Conservation (phyloP, 2,113 vertebrate genomes). For the Struthidea cinerea region DNA sequence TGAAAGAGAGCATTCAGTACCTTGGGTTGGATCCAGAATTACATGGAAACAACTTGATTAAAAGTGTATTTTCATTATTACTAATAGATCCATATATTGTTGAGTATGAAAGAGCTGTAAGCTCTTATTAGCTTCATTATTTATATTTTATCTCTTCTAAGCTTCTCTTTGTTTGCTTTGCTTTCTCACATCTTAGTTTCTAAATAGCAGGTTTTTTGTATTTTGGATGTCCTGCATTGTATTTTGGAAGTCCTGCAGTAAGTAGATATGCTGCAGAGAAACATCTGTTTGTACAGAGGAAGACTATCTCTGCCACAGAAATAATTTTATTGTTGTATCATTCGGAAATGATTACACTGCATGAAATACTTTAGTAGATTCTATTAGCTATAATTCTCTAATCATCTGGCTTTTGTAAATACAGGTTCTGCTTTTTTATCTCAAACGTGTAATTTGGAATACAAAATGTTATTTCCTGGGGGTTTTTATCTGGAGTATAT, state of each 20-base stretch:
- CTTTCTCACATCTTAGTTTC: background rate
- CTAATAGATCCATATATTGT: background rate
- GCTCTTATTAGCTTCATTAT: background rate
- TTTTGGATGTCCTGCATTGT: background rate
- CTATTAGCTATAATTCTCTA: background rate
- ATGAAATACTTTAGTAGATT: background rate
- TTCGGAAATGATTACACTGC: background rate
- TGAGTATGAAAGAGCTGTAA: background rate
- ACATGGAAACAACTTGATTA: background rate
- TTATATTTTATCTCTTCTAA: background rate
- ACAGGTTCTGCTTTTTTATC: background rate
- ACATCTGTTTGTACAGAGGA: background rate
- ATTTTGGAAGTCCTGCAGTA: background rate
- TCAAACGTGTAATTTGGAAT: background rate
- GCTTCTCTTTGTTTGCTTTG: background rate
- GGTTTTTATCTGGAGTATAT: background rate
- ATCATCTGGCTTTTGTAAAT: background rate
- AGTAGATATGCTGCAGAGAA: background rate
- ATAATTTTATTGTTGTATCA: background rate
- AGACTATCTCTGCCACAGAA: background rate
- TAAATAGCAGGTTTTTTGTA: background rate
- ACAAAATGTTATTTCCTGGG: background rate
- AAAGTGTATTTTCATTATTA: background rate
- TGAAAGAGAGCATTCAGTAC: background rate
- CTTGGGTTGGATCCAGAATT: background rate